phyloP scores from a whole-genome alignment of 2,113 vertebrate genomes.

The Neopipo cinnamomea region DNA sequence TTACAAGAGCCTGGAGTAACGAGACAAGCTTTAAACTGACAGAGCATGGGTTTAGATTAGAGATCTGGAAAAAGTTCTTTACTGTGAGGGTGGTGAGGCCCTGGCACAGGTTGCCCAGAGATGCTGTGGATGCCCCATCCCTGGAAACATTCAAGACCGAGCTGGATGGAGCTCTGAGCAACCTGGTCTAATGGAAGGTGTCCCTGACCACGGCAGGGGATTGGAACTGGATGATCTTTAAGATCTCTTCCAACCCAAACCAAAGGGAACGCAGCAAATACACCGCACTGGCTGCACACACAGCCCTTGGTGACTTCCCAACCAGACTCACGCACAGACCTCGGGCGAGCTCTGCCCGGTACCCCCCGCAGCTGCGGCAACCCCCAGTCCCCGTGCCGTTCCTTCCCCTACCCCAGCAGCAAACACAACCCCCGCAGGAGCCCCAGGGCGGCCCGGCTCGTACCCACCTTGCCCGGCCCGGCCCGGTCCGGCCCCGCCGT shows the following conservation, averaged over 20 bases:
- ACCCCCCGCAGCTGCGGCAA: background rate
- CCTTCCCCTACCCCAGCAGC: background rate
- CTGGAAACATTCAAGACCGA: rapidly evolving
- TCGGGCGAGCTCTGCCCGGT: no score
- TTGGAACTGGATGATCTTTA: background rate
- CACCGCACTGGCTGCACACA: background rate
- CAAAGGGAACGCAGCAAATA: no score
- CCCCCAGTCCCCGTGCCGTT: no score
- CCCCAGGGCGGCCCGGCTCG: background rate
- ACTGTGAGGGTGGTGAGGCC: background rate
- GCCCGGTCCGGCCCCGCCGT: background rate
- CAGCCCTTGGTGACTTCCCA: no score
- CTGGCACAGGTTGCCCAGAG: background rate
- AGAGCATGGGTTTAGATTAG: background rate
- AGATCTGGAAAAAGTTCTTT: background rate
- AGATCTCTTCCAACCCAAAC: background rate
- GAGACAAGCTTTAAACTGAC: background rate
- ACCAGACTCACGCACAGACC: background rate
- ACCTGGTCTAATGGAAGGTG: rapidly evolving
- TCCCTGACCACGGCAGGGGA: rapidly evolving
- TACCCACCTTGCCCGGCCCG: background rate
- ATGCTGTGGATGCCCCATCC: rapidly evolving
- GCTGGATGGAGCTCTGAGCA: background rate
- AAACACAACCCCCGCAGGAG: no score
- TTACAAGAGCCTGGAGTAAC: background rate